Percentiles rank a stretch among this genome's conserved stretches.
phyloP scores from a whole-genome alignment of 2,888 invertebrate genomes.

The Scaptomyza caliginosa region DNA sequence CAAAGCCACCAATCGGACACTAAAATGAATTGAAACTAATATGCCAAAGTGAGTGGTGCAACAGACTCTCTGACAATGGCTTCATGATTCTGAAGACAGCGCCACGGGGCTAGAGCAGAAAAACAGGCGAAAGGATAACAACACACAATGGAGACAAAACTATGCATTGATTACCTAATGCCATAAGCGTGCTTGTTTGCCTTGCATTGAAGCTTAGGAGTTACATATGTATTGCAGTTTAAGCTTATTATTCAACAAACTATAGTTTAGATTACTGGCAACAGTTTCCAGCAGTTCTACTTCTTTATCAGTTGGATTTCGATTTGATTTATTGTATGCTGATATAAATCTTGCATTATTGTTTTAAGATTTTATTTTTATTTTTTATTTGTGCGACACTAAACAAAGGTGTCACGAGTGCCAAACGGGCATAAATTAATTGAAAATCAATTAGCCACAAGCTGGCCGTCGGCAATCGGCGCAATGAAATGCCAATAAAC shows the following conservation, averaged over 20 bases:
- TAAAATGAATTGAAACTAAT: conserved; percentile 81
- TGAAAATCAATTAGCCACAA: conserved; percentile 75
- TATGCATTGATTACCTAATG: conserved; percentile 68
- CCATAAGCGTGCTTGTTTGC: conserved; percentile 27
- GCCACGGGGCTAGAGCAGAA: conserved; percentile 49
- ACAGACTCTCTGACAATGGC: conserved; percentile 67
- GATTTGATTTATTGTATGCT: conserved; percentile 81
- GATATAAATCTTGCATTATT: conserved; percentile 77
- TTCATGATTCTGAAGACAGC: conserved; percentile 68
- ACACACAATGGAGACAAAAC: conserved; percentile 48
- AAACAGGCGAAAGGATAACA: conserved; percentile 62
- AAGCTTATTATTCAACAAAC: background rate
- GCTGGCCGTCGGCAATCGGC: conserved; percentile 23
- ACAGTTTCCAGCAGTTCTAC: background rate
- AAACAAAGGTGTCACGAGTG: conserved; percentile 70
- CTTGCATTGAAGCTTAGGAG: conserved; percentile 11
- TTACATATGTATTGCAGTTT: conserved; percentile 18
- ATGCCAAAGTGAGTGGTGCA: conserved; percentile 77
- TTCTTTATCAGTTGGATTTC: conserved; percentile 72
- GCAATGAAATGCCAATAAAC: conserved; percentile 53
- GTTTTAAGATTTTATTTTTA: conserved; percentile 24
- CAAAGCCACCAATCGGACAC: conserved; percentile 73
- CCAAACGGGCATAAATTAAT: conserved; percentile 71
- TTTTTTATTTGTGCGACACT: conserved; percentile 62
- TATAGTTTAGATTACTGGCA: too few species aligned